Evolutionary conservation across 1,140 invertebrate species (phyloP).

Genomic region (Arctopsyche grandis): DNA sequence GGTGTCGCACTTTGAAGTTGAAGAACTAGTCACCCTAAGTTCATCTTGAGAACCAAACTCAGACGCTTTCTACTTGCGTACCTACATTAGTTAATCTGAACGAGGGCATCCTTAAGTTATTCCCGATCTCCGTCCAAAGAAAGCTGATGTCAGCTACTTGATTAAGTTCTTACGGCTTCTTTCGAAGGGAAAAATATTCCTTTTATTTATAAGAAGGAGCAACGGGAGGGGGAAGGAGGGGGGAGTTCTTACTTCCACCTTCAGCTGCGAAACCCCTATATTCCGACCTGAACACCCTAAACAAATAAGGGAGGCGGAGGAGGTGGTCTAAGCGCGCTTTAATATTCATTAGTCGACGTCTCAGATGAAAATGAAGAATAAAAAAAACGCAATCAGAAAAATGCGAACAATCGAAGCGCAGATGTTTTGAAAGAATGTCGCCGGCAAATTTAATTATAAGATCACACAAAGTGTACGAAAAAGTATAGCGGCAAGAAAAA

Average conservation of each 20-base stretch:
- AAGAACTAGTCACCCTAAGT: slow-evolving; percentile 29
- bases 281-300: slow-evolving; percentile 36
- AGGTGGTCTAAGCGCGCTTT: slow-evolving; percentile 53
- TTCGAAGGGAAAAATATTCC: slow-evolving; percentile 54
- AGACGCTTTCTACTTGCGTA: slow-evolving; percentile 45
- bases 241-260: slow-evolving; percentile 29
- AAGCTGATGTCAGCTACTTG: slow-evolving; percentile 56
- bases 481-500: background rate
- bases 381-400: slow-evolving; percentile 54
- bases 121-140: slow-evolving; percentile 46
- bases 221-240: background rate
- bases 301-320: slow-evolving; percentile 50
- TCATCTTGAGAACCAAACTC: slow-evolving; percentile 41
- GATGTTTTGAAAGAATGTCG: slow-evolving; percentile 36
- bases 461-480: background rate
- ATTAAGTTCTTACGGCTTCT: slow-evolving; percentile 55
- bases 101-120: slow-evolving; percentile 52
- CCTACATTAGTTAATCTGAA: slow-evolving; percentile 49
- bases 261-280: slow-evolving; percentile 12
- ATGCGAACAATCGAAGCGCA: slow-evolving; percentile 53
- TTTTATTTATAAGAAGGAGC: slow-evolving; percentile 54
- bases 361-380: slow-evolving; percentile 45
- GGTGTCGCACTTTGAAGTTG: slow-evolving; percentile 17
- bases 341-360: slow-evolving; percentile 55
- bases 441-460: slow-evolving; percentile 16